These are phyloP conservation scores for Stomatorhinus walkeri DNA, from an alignment of 2,797 vertebrate genomes.

Conservation along the genomic window DNA sequence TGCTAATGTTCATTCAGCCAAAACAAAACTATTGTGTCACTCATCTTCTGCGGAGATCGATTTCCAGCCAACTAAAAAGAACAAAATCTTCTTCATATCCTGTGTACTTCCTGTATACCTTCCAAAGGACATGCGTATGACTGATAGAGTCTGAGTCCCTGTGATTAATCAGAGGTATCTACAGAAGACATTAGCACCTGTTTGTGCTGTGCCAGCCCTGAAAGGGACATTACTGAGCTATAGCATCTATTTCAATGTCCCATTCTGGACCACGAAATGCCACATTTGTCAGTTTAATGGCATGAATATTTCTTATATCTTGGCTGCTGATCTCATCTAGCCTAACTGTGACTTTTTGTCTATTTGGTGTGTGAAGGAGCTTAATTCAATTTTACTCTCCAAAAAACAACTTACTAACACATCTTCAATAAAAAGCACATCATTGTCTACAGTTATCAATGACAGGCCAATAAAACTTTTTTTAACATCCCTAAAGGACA, in stretches of 20 bases:
- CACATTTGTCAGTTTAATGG: background rate
- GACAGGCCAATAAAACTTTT: background rate
- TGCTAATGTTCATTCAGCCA: background rate
- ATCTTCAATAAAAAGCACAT: background rate
- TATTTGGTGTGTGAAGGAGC: background rate
- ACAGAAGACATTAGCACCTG: background rate
- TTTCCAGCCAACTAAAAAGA: background rate
- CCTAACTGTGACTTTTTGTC: background rate
- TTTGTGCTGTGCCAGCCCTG: background rate
- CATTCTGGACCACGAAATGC: background rate
- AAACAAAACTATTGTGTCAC: background rate
- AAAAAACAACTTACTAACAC: background rate
- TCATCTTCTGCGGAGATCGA: constrained; percentile 9
- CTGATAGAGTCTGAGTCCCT: background rate
- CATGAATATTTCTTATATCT: background rate
- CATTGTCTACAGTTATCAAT: background rate
- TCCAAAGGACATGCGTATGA: background rate
- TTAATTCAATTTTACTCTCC: background rate
- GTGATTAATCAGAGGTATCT: background rate
- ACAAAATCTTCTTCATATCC: constrained; percentile 1
- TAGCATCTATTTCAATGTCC: background rate
- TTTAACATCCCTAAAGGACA: background rate
- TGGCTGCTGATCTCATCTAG: background rate
- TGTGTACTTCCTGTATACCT: background rate
- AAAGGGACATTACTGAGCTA: background rate